Evolutionary conservation across 1,140 invertebrate genomes (phyloP), one percentile per base, ranked within the genome.

Genomic region (Bursaphelenchus mucronatus): DNA sequence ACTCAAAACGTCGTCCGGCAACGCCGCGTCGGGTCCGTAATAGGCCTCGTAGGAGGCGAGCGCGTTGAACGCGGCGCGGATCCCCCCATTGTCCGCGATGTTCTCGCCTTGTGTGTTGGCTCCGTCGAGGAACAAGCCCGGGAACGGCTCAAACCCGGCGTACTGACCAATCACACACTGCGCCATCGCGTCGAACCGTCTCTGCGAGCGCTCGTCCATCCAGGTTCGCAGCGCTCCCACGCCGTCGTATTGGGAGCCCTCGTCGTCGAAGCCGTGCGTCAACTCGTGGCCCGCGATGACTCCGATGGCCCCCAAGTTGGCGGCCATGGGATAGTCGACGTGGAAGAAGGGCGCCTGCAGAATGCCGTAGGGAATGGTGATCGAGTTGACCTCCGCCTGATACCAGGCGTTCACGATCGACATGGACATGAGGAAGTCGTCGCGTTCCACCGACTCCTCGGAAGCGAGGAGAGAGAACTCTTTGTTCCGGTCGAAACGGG

Each of bases 201-300:
- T 2, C 41, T 61, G 46, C 7, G 74, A 73, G 3, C 21, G 13
- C 21, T 57, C 63, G 30, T 64, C 67, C 73, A 74, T 63, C 74
- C 75, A 74, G 5, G 13, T 19, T 13, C 44, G 13, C 7, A 70
- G 46, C 13, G 45, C 50, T 61, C 69, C 69, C 39, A 59, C 40
- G 45, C 63, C 61, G 39, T 74, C 49, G 68, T 73, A 78, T 69
- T 79, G 75, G 21, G 76, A 59, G 21, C 75, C 75, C 47, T 67
- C 19, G 55, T 76, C 76, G 51, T 76, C 85, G 75, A 86, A 85
- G 41, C 84, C 86, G 70, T 86, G 85, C 13, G 83, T 83, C 21
- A 86, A 79, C 76, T 86, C 86, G 73, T 86, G 86, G 0, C 84
- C 85, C 43, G 86, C 83, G 6, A 86, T 82, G n/a, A 84, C 80